Evolutionary conservation across 2,888 invertebrate genomes (phyloP), one percentile per base, ranked within the genome.

Genomic region (Gari tellinella): DNA sequence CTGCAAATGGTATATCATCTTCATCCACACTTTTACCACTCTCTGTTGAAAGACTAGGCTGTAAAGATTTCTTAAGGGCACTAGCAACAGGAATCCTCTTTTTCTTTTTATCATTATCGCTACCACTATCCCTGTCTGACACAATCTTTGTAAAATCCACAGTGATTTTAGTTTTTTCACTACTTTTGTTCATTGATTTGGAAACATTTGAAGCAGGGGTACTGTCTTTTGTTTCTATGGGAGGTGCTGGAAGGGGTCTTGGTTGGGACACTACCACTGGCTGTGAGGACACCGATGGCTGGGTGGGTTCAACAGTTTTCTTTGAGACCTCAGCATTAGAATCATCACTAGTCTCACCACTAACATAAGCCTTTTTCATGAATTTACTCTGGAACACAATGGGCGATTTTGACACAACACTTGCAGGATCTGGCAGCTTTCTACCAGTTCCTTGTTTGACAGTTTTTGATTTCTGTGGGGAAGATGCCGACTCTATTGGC

Each of bases 1-100:
- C 89, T 46, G 88, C 89, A 80, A 88, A 89, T 14, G 89, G 89
- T 73, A 89, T 88, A 65, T 88, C 87, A 45, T 84, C 84, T n/a
- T 78, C 80, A 8, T 68, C 82, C 12, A 80, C 79, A 69, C 83
- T 83, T 21, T 62, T 64, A 58, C 69, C 67, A 45, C 65, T 62
- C 37, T 68, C 63, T 26, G 58, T 67, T n/a, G 75, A 60, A 12
- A 79, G 61, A 56, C 80, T 75, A 31, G 75, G 72, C 26, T 76
- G 78, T 2, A 81, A 15, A 25, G 73, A 69, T 25, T 78, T 68
- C 43, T 73, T 75, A 10, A 88, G 53, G 58, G 81, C 84, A 15
- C 62, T 70, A 46, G 88, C 88, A 0, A 88, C 83, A 38, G 85
- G 85, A 58, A 89, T 88, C 65, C 85, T 84, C 61, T 85, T 88